Conservation (phyloP, 1,140 invertebrate genomes). For the Lutraria rhynchaena region DNA sequence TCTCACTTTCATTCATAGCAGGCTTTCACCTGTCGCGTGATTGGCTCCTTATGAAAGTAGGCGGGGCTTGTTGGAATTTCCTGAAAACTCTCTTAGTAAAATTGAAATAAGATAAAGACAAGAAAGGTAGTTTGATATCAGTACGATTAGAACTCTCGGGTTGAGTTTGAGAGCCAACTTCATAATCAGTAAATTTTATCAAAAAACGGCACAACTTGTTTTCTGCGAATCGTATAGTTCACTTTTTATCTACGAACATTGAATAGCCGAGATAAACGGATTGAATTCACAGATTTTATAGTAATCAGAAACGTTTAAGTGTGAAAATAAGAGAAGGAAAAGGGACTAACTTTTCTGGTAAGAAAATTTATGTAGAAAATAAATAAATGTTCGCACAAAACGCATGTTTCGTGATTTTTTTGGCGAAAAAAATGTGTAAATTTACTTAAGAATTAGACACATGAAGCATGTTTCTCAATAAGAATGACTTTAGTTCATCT, state of each 20-base stretch:
- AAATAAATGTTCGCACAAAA: too few relatives aligned
- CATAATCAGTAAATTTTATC: slow-evolving; percentile 46
- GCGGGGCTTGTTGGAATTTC: slow-evolving; percentile 10
- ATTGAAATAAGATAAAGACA: slow-evolving; percentile 41
- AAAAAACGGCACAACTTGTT: slow-evolving; percentile 13
- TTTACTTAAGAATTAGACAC: too few relatives aligned
- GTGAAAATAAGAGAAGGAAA: not conserved
- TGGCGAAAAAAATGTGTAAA: too few relatives aligned
- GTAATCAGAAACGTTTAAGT: slow-evolving; percentile 30
- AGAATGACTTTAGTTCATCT: too few relatives aligned
- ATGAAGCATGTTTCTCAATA: too few relatives aligned
- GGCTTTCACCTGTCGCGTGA: not conserved
- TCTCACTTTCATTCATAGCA: slow-evolving; percentile 29
- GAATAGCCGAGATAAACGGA: slow-evolving; percentile 22
- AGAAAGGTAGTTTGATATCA: slow-evolving; percentile 49
- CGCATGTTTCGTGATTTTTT: too few relatives aligned
- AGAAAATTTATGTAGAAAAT: too few relatives aligned
- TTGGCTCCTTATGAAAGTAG: not conserved
- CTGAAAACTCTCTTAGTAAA: slow-evolving; percentile 31
- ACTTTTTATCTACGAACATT: slow-evolving; percentile 44
- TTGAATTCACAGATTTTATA: slow-evolving; percentile 36
- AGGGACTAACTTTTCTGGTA: too few relatives aligned
- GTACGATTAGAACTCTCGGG: slow-evolving; percentile 30
- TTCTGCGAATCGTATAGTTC: not conserved
- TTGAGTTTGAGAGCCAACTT: slow-evolving; percentile 3